Evolutionary conservation across 2,888 invertebrate genomes (phyloP), one percentile per base, ranked within the genome.

Genomic region (Crematogaster levior): DNA sequence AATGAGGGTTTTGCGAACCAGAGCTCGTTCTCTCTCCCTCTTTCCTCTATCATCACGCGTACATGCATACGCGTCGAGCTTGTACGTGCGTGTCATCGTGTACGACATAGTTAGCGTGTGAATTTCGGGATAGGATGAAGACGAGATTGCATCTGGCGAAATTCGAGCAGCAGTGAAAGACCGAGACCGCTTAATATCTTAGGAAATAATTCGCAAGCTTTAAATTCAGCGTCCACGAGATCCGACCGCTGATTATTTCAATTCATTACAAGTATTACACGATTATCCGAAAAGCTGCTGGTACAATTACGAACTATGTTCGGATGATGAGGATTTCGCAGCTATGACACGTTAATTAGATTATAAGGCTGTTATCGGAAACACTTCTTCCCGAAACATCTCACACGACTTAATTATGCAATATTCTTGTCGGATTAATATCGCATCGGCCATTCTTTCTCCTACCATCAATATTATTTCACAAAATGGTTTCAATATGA

Each of bases 1-100:
- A 85, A 89, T 85, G 86, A 85, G 85, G 89, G 85, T 88, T 88
- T 88, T 87, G 86, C 79, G 82, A 56, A 30, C 56, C 85, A 68
- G 70, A 80, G 81, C 65, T 82, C 75, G 37, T 66, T 68, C 70
- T 12, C 51, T 56, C 66, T 40, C 1, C 40, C n/a, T 70, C 53
- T 68, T 34, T 68, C 30, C 48, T 75, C 30, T 21, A 15, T n/a
- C 37, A 27, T 24, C 72, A 40, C 82, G 60, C 82, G 65, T 70
- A 81, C 70, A 68, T 43, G 40, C 66, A 63, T 79, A 73, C 82
- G 43, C 73, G 43, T 58, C 37, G 58, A 15, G 51, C 27, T 7
- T 3, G 60, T 56, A 34, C 51, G 24, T 63, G 48, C 51, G 37
- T 37, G 18, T 21, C 34, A 30, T 34, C 51, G 51, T 34, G 30